A percentile compares a stretch with the other conserved stretches of the same genome.
phyloP scores from a whole-genome alignment of 2,797 vertebrate genomes.

The Phylloscopus collybita region DNA sequence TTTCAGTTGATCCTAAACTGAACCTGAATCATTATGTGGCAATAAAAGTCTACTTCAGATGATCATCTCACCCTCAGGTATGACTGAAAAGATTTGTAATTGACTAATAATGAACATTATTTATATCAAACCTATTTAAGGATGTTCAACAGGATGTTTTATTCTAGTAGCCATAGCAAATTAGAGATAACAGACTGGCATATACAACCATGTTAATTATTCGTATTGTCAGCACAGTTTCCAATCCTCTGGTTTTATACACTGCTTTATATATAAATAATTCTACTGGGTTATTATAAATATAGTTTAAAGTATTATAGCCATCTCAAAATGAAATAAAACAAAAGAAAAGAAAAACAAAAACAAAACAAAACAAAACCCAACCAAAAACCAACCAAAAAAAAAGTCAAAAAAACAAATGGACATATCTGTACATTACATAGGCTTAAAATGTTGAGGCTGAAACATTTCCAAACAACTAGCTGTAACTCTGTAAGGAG shows the following conservation, averaged over 20 bases:
- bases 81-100: neutral
- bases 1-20: slow-evolving; percentile 48
- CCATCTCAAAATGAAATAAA: neutral
- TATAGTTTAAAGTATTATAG: neutral
- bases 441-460: neutral
- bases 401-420: neutral
- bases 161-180: neutral
- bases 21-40: neutral
- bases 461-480: neutral
- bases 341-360: neutral
- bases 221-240: neutral
- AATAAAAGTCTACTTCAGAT: neutral
- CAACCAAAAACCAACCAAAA: neutral
- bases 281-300: neutral
- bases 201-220: neutral
- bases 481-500: neutral
- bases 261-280: neutral
- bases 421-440: neutral
- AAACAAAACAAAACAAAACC: neutral
- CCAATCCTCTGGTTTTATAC: neutral
- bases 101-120: neutral
- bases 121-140: neutral
- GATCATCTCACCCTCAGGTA: neutral
- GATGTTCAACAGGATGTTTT: neutral
- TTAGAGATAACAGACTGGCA: neutral